phyloP scores from a whole-genome alignment of 2,888 invertebrate species.

The Eueremaeus valkanovi region DNA sequence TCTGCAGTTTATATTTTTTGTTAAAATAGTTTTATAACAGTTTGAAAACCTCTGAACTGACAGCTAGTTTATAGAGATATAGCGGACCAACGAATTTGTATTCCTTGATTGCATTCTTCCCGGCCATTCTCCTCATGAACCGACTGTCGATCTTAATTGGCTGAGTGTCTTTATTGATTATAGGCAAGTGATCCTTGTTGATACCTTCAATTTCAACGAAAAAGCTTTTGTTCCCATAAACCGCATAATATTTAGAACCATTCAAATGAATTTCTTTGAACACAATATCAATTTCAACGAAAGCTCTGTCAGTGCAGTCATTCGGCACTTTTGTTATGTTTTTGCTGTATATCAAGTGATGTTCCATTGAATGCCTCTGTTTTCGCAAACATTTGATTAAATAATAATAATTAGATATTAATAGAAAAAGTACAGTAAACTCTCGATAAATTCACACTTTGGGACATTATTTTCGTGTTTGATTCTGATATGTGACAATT shows the following conservation, averaged over 20 bases:
- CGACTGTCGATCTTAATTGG: neutral
- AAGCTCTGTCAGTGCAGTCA: neutral
- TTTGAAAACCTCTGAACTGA: neutral
- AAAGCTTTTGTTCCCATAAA: neutral
- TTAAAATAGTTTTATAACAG: neutral
- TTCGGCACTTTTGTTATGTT: neutral
- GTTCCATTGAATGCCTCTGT: neutral
- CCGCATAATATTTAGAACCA: neutral
- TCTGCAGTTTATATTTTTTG: too few relatives aligned
- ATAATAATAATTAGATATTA: too few relatives aligned
- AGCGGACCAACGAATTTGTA: slow-evolving; percentile 17
- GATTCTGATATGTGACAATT: too few relatives aligned
- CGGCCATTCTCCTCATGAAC: neutral
- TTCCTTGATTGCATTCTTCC: slow-evolving; percentile 9
- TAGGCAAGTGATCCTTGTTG: slow-evolving; percentile 4
- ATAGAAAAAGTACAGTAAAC: too few relatives aligned
- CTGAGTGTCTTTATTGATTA: neutral
- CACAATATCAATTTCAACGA: neutral
- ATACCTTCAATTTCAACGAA: neutral
- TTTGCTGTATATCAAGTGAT: neutral
- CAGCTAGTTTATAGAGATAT: slow-evolving; percentile 8
- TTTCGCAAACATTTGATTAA: too few relatives aligned
- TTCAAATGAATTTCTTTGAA: neutral
- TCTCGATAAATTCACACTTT: too few relatives aligned
- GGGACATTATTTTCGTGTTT: too few relatives aligned